Percentiles rank a stretch among this genome's conserved stretches.
phyloP scores from a whole-genome alignment of 2,113 vertebrate species.

The Marcusenius ussheri region DNA sequence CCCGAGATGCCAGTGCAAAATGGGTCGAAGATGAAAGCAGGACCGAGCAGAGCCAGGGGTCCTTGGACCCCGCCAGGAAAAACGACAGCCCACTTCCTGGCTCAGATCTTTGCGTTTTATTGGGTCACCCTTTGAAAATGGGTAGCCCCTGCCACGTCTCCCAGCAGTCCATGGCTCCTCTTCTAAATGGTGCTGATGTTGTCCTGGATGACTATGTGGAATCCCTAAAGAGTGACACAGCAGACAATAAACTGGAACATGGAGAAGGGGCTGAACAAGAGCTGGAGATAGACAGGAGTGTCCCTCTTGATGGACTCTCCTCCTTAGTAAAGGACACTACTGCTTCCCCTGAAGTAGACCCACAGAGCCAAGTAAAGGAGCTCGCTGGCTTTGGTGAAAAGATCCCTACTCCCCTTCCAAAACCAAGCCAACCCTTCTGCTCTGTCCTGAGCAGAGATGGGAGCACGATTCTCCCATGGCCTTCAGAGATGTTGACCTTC shows the following conservation, averaged over 20 bases:
- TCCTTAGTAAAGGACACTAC: background rate
- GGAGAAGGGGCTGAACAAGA: background rate
- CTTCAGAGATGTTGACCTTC: constrained; percentile 76
- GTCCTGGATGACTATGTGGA: constrained; percentile 28
- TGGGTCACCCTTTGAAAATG: constrained; percentile 36
- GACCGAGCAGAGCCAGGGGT: constrained; percentile 38
- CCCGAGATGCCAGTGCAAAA: constrained; percentile 23
- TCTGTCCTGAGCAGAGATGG: constrained; percentile 71
- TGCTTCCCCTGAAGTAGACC: constrained; percentile 1
- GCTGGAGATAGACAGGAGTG: background rate
- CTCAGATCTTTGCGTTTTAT: constrained; percentile 37
- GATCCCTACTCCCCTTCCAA: constrained; percentile 37
- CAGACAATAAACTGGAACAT: constrained; percentile 16
- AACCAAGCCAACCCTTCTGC: constrained; percentile 61
- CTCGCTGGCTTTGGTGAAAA: constrained; percentile 10
- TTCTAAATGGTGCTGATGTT: constrained; percentile 14
- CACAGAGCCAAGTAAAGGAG: constrained; percentile 8
- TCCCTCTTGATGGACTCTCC: background rate
- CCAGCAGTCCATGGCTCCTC: constrained; percentile 18
- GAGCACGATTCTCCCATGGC: constrained; percentile 77
- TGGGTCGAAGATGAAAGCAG: constrained; percentile 39
- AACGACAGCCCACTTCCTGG: constrained; percentile 28
- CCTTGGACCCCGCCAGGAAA: constrained; percentile 33
- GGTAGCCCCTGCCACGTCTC: constrained; percentile 15
- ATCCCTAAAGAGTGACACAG: constrained; percentile 8